Evolutionary conservation across 2,113 vertebrate genomes (phyloP).

Genomic region (Agelaius phoeniceus): DNA sequence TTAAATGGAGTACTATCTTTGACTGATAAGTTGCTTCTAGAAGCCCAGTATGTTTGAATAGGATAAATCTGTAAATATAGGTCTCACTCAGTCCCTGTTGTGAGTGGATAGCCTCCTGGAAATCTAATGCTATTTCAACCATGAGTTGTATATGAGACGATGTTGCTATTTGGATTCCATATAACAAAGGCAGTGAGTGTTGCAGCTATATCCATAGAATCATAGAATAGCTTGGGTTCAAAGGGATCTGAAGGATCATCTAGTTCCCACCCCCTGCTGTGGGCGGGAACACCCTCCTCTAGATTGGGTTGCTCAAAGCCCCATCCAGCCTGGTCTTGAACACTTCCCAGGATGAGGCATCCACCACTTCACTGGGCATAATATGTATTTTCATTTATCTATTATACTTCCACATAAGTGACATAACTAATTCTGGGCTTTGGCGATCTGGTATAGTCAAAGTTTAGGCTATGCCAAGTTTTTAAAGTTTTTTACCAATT

Average conservation of each 20-base stretch:
- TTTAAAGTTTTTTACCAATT: conserved; percentile 32
- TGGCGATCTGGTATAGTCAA: neutral
- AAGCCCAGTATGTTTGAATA: conserved; percentile 19
- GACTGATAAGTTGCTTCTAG: conserved; percentile 50
- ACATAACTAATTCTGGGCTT: conserved; percentile 56
- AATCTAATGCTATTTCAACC: conserved; percentile 42
- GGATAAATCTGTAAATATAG: conserved; percentile 32
- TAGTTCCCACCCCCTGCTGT: neutral
- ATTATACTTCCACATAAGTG: conserved; percentile 22
- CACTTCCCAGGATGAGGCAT: neutral
- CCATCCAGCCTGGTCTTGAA: neutral
- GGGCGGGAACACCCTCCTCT: too few relatives aligned
- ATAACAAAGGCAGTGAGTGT: conserved; percentile 16
- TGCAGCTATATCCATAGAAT: neutral
- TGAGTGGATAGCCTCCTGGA: conserved; percentile 32
- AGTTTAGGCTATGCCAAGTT: neutral
- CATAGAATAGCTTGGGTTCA: neutral
- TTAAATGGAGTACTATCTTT: conserved; percentile 46
- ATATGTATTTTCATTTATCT: conserved; percentile 49
- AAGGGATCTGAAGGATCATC: neutral
- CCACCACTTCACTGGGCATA: neutral
- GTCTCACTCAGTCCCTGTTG: neutral
- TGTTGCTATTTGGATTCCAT: conserved; percentile 31
- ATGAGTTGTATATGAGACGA: neutral
- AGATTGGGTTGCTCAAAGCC: neutral